These are phyloP conservation scores for Boleophthalmus pectinirostris DNA, from an alignment of 2,113 vertebrate species.

Conservation along the genomic window DNA sequence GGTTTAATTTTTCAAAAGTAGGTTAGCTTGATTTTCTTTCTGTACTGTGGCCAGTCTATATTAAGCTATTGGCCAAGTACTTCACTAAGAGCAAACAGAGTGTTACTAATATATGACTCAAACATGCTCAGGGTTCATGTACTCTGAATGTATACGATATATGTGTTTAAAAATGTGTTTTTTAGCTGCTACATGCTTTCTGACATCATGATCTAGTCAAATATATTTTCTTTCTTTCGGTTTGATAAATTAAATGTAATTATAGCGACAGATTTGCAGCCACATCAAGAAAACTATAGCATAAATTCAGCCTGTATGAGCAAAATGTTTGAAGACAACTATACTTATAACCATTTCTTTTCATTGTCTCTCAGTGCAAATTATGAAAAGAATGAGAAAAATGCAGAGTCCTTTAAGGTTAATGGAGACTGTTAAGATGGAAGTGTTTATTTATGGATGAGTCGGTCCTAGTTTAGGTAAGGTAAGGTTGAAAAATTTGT, in stretches of 20 bases:
- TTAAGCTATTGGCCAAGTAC: background rate
- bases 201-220: background rate
- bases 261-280: too few relatives aligned
- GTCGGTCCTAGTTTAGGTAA: too few relatives aligned
- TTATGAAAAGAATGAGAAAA: background rate
- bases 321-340: background rate
- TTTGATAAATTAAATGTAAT: too few relatives aligned
- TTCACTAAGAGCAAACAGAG: background rate
- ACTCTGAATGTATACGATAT: background rate
- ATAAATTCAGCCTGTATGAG: too few relatives aligned
- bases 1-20: too few relatives aligned
- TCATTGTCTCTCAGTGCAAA: background rate
- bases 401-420: too few relatives aligned
- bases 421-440: background rate
- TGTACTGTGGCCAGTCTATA: background rate
- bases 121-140: background rate
- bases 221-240: too few relatives aligned
- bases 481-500: too few relatives aligned
- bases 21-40: too few relatives aligned
- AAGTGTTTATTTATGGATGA: too few relatives aligned
- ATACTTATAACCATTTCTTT: background rate
- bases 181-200: background rate
- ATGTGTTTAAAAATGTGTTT: background rate
- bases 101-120: slow-evolving; percentile 5
- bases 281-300: too few relatives aligned